Percentiles rank a stretch among this genome's conserved stretches.
Conservation (phyloP, 2,113 vertebrate species). For the Phoxinus phoxinus region DNA sequence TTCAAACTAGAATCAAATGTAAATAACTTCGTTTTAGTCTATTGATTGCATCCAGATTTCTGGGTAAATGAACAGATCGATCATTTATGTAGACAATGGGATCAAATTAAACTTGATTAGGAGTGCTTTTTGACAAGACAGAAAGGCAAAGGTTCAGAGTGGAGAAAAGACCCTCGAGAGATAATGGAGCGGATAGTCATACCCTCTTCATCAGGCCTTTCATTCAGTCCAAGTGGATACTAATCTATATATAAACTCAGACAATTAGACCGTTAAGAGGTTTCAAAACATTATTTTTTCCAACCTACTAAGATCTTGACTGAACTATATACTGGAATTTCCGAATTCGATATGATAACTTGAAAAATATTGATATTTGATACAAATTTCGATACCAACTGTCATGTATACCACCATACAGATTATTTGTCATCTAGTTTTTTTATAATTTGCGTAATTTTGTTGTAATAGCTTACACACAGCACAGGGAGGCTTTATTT, state of each 20-base stretch:
- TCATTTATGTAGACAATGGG: background rate
- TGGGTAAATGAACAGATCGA: background rate
- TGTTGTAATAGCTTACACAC: no score
- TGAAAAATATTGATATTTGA: no score
- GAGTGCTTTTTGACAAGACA: conserved; percentile 1
- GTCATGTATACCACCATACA: no score
- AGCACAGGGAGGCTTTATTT: no score
- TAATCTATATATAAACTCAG: conserved; percentile 5
- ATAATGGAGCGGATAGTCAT: background rate
- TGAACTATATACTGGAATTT: background rate
- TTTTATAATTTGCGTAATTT: no score
- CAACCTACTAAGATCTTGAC: background rate
- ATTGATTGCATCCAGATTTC: background rate
- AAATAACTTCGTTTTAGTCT: background rate
- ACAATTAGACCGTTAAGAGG: background rate
- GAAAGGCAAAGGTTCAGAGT: background rate
- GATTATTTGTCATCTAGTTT: no score
- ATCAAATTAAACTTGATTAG: conserved; percentile 39
- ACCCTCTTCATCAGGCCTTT: conserved; percentile 33
- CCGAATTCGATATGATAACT: no score
- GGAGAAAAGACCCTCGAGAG: conserved; percentile 12
- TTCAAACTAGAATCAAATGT: conserved; percentile 7
- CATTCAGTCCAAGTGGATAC: conserved; percentile 7
- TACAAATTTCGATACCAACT: no score
- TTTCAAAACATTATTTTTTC: conserved; percentile 13